Percentiles rank a stretch among this genome's conserved stretches.
Evolutionary conservation across 2,888 invertebrate genomes (phyloP).

Genomic region (Archips crataeganus): DNA sequence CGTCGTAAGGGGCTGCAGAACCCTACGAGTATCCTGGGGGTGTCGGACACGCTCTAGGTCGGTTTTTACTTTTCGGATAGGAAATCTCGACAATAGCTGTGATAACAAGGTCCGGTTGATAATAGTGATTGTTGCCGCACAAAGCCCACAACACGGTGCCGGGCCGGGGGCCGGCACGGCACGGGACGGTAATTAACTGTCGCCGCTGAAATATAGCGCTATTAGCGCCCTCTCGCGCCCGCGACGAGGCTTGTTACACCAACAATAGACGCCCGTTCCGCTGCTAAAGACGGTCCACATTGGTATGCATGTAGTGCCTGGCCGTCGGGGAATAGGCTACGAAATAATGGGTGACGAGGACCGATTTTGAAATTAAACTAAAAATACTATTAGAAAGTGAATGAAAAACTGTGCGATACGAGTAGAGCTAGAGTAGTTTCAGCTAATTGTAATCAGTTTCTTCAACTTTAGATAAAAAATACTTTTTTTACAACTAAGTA

Average conservation of each 20-base stretch:
- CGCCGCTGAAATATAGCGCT: constrained; percentile 7
- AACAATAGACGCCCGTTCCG: constrained; percentile 3
- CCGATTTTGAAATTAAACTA: too few species aligned
- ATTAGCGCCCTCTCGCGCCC: constrained; percentile 7
- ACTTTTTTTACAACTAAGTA: too few species aligned
- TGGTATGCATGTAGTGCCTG: neutral
- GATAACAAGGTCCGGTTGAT: constrained; percentile 9
- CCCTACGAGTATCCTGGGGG: too few species aligned
- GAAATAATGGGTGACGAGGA: neutral
- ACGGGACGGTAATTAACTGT: constrained; percentile 8
- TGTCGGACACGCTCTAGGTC: too few species aligned
- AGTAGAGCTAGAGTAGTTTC: too few species aligned
- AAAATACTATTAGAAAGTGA: too few species aligned
- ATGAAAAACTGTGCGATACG: too few species aligned
- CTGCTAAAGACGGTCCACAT: neutral
- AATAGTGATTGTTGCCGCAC: neutral
- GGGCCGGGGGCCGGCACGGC: neutral
- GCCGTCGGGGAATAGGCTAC: neutral
- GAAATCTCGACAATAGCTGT: neutral
- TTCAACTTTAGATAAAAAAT: too few species aligned
- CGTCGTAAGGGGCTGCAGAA: too few species aligned
- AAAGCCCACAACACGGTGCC: neutral
- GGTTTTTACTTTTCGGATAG: neutral
- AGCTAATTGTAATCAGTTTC: too few species aligned
- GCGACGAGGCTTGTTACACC: neutral